Percentiles rank a stretch among this genome's conserved stretches.
Evolutionary conservation across 2,888 invertebrate species (phyloP).

Genomic region (Stomorhina lunata): DNA sequence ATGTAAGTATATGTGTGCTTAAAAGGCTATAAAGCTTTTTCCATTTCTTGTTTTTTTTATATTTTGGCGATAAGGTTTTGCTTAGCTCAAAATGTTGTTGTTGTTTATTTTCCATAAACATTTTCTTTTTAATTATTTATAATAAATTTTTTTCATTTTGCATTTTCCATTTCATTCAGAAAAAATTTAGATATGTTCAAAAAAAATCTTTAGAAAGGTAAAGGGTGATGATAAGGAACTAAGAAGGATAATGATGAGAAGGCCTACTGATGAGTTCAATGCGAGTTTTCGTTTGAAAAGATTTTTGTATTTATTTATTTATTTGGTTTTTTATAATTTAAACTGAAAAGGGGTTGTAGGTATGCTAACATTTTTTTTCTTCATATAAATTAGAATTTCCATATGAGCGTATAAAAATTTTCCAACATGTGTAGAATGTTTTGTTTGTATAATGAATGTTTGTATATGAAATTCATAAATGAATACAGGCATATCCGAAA

Average conservation of each 20-base stretch:
- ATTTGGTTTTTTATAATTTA: slow-evolving; percentile 6
- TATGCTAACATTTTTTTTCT: not conserved
- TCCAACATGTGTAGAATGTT: slow-evolving; percentile 49
- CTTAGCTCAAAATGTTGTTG: slow-evolving; percentile 25
- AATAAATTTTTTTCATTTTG: slow-evolving; percentile 37
- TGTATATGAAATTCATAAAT: slow-evolving; percentile 3
- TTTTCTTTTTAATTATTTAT: slow-evolving; percentile 67
- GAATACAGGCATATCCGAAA: not conserved
- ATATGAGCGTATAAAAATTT: slow-evolving; percentile 39
- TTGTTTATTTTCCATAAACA: slow-evolving; percentile 58
- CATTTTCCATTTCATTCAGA: slow-evolving; percentile 2
- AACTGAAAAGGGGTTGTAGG: slow-evolving; percentile 45
- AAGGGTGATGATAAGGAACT: slow-evolving; percentile 61
- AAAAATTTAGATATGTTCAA: slow-evolving; percentile 1
- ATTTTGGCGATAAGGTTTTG: slow-evolving; percentile 46
- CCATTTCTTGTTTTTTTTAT: slow-evolving; percentile 9
- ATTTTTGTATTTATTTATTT: slow-evolving; percentile 35
- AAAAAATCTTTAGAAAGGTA: slow-evolving; percentile 16
- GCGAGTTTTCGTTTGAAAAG: slow-evolving; percentile 27
- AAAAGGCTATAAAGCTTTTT: slow-evolving; percentile 58
- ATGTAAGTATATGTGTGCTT: slow-evolving; percentile 15
- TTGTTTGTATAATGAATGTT: slow-evolving; percentile 48
- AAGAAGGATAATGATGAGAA: slow-evolving; percentile 13
- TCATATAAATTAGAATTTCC: slow-evolving; percentile 30
- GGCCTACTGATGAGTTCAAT: slow-evolving; percentile 54